Evolutionary conservation across 1,140 invertebrate genomes (phyloP).

Genomic region (Hormaphis cornu): DNA sequence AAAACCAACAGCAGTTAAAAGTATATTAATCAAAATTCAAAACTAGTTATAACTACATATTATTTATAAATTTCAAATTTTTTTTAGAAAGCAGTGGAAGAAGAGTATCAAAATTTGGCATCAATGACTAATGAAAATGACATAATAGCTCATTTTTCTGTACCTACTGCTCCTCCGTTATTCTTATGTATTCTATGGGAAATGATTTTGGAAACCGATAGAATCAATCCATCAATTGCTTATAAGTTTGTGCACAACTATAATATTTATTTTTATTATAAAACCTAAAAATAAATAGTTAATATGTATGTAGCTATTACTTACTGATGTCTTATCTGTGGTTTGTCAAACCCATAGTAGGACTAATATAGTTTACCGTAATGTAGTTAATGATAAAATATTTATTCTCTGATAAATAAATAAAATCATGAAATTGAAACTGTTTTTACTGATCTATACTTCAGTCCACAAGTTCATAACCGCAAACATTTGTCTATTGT

Average conservation of each 20-base stretch:
- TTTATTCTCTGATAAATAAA: too few relatives aligned
- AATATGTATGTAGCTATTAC: too few relatives aligned
- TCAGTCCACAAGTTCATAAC: too few relatives aligned
- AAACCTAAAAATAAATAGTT: too few relatives aligned
- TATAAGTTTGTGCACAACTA: conserved; percentile 89
- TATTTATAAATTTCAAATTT: neutral
- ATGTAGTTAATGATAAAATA: too few relatives aligned
- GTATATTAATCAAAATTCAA: conserved; percentile 37
- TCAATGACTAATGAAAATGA: conserved; percentile 95
- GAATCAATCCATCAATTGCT: conserved; percentile 82
- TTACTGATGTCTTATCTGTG: too few relatives aligned
- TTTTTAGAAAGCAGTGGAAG: conserved; percentile 70
- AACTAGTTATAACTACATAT: neutral
- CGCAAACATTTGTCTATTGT: too few relatives aligned
- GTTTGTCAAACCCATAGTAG: too few relatives aligned
- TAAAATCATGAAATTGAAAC: too few relatives aligned
- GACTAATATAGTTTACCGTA: too few relatives aligned
- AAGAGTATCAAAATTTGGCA: conserved; percentile 91
- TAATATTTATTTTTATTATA: too few relatives aligned
- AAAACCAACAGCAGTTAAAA: conserved; percentile 82
- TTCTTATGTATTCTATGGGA: conserved; percentile 91
- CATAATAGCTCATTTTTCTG: conserved; percentile 88
- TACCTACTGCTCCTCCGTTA: conserved; percentile 74
- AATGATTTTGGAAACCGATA: conserved; percentile 87
- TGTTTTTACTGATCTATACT: too few relatives aligned